Percentiles rank a stretch among this genome's conserved stretches.
phyloP scores from a whole-genome alignment of 2,888 invertebrate genomes.

The Hydrotaea diabolus region DNA sequence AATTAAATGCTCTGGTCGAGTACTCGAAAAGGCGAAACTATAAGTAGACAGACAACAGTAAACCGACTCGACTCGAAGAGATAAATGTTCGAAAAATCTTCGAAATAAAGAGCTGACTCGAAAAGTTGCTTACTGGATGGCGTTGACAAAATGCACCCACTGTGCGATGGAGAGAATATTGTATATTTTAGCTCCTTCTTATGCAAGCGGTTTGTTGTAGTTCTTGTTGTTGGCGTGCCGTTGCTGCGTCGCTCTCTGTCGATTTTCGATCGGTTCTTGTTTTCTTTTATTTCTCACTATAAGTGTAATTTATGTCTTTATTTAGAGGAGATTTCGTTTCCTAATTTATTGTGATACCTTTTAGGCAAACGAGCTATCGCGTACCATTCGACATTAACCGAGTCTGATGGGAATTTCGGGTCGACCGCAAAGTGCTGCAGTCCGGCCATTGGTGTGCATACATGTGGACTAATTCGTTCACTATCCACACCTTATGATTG shows the following conservation, averaged over 20 bases:
- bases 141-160: not conserved
- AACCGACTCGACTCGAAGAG: too few relatives aligned
- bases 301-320: conserved; percentile 80
- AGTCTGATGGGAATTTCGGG: conserved; percentile 12
- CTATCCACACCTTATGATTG: conserved; percentile 39
- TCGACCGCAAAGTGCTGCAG: conserved; percentile 5
- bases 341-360: conserved; percentile 80
- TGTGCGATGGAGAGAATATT: not conserved
- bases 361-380: conserved; percentile 72
- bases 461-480: conserved; percentile 6
- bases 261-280: conserved; percentile 18
- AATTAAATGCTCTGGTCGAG: too few relatives aligned
- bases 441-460: conserved; percentile 13
- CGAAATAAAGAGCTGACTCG: too few relatives aligned
- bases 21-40: too few relatives aligned
- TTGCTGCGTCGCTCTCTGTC: not conserved
- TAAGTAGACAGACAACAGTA: too few relatives aligned
- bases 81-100: too few relatives aligned
- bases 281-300: conserved; percentile 72
- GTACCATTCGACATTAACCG: not conserved
- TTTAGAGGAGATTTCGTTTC: conserved; percentile 80
- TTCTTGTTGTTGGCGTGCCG: not conserved
- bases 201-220: too few relatives aligned
- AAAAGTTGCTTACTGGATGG: too few relatives aligned
- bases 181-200: not conserved